phyloP scores from a whole-genome alignment of 2,888 invertebrate species.

The Chaitophorus viminalis region DNA sequence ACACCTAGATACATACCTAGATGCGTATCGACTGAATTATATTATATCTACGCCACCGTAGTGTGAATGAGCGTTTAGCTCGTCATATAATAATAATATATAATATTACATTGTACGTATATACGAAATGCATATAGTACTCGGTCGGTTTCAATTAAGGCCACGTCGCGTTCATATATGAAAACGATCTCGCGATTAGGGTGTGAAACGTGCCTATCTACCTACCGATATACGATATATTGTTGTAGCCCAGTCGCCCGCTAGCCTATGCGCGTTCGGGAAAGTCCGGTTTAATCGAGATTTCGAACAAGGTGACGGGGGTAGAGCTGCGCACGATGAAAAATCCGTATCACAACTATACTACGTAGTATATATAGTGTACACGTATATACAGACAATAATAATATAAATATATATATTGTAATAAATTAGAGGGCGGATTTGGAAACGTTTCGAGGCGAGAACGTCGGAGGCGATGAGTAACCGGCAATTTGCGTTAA shows the following conservation, averaged over 20 bases:
- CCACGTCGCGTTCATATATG: not conserved
- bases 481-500: slow-evolving; percentile 51
- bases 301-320: slow-evolving; percentile 3
- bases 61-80: too few species aligned
- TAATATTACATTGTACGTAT: not conserved
- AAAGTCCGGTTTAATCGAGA: slow-evolving; percentile 40
- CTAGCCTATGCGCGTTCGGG: not conserved
- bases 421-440: slow-evolving; percentile 50
- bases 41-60: too few species aligned
- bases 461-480: slow-evolving; percentile 30
- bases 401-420: not conserved
- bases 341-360: not conserved
- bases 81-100: too few species aligned
- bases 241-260: not conserved
- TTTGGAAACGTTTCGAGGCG: slow-evolving; percentile 46
- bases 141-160: slow-evolving; percentile 6
- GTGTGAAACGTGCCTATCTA: slow-evolving; percentile 18
- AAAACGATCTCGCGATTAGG: slow-evolving; percentile 46
- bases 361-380: not conserved
- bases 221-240: not conserved
- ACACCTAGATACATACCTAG: too few species aligned
- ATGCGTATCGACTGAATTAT: too few species aligned
- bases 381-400: not conserved
- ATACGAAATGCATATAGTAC: not conserved
- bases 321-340: slow-evolving; percentile 8